phyloP scores from a whole-genome alignment of 2,113 vertebrate species.

The Pongo abelii region DNA sequence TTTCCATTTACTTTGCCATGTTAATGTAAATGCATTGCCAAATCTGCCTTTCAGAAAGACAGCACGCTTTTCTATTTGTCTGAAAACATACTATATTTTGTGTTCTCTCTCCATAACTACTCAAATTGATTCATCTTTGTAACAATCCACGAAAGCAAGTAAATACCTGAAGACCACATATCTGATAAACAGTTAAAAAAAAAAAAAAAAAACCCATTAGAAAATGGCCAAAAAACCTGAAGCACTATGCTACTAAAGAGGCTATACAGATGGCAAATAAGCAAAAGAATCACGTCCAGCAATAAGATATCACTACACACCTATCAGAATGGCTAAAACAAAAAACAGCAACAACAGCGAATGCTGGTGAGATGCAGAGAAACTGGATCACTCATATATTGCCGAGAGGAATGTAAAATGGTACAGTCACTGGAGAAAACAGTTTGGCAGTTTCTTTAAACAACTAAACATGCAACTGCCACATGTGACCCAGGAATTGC shows the following conservation, averaged over 20 bases:
- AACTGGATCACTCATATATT: neutral
- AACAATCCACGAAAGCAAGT: neutral
- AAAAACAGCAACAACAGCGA: neutral
- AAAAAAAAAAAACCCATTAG: neutral
- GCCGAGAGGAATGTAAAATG: neutral
- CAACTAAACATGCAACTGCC: neutral
- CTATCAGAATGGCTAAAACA: neutral
- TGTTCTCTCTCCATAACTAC: neutral
- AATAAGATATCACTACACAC: neutral
- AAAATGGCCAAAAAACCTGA: neutral
- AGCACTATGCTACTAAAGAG: neutral
- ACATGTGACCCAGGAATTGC: neutral
- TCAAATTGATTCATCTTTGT: neutral
- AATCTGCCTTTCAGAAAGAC: neutral
- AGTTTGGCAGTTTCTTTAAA: neutral
- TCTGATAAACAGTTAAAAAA: neutral
- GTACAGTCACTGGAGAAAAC: neutral
- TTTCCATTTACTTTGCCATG: neutral
- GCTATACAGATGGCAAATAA: neutral
- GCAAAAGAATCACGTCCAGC: neutral
- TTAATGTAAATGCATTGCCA: neutral
- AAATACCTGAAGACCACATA: neutral
- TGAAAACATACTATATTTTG: neutral
- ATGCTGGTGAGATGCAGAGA: neutral
- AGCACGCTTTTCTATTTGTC: neutral